Base-by-base conservation (phyloP, 2,797 vertebrate species). In the Phrynocephalus vlangalii region DNA sequence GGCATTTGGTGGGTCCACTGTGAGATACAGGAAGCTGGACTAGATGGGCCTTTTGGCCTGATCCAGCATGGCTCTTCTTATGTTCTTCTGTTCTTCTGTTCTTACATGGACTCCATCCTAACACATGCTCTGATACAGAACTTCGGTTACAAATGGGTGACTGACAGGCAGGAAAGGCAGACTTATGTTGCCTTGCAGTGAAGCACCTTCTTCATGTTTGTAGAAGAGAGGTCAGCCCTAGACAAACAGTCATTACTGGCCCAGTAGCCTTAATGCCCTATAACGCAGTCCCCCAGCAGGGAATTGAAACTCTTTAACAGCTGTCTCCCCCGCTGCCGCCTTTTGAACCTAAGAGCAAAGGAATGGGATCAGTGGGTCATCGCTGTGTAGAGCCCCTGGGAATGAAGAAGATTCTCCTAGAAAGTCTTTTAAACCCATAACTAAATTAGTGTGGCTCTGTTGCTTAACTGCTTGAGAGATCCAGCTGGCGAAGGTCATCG, bases 261-360 rank as follows among this genome's bases (percentile, higher is more conserved):
- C 86, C 89, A 83, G 91, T 93, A 85, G 52, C 84, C 52, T 60
- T 70, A 10, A 8, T 83, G 22, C 82, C 48, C 63, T 87, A 86
- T 89, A 90, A 89, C 77, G 88, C 87, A 90, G 85, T 81, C 92
- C 91, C 67, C 85, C 88, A 90, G 89, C 90, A 92, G 71, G 91
- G 88, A 96, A 93, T 91, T 89, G 92, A 93, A 94, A 92, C 92
- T 92, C 91, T 88, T 63, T 66, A 94, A 90, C 94, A 95, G 95
- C 94, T 94, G 94, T 90, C 91, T 80, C 48, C 81, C 89, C 91
- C 93, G 3, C 38, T 3, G 38, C 38, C 38, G 38, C 92, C 91
- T 93, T 95, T 92, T 93, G 92, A 94, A 92, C 91, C 91, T 91
- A 85, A 81, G 28, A 85, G 67, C 91, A 92, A 93, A 91, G 88